Base-by-base conservation (phyloP, 2,797 vertebrate genomes). In the Acipenser transmontanus region DNA sequence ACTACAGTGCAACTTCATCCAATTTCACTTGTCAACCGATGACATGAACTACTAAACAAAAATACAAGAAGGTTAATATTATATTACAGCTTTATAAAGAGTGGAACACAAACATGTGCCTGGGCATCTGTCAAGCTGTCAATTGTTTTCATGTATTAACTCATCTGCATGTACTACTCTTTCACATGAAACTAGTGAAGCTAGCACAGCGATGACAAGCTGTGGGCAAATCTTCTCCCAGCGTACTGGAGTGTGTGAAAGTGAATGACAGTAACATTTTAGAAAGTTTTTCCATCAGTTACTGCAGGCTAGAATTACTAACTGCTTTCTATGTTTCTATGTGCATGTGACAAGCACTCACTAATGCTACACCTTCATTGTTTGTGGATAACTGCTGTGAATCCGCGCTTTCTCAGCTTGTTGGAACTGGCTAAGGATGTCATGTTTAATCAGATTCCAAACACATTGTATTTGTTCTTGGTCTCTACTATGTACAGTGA, bases 1-100 rank as follows among this genome's bases (percentile, higher is more conserved):
- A 57, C 5, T 57, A 57, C 8, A 57, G 9, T 6, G 54, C 54
- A 2, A 57, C 9, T 57, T 57, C 11, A 10, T n/a, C 13, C 12
- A 6, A 57, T 57, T n/a, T n/a, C 54, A 57, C 54, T n/a, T n/a
- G 54, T 57, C 54, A 57, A 9, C 8, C 13, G 54, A 57, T 57
- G 54, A n/a, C 54, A 57, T 57, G 54, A 57, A 57, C 54, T 57
- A 6, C 12, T 57, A 57, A 57, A n/a, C 54, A 10, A 57, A 57
- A 57, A 34, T 34, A 34, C 20, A 34, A 34, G 20, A 57, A 57
- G 8, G 2, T 11, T n/a, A 57, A 57, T 57, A 57, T n/a, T 11
- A n/a, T 57, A 11, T 57, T 57, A 57, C 54, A 57, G 54, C 9
- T 57, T 57, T 57, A 12, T 57, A 57, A 57, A 57, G 54, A 57